Base-by-base conservation (phyloP, 2,797 vertebrate species). In the Staurois parvus region DNA sequence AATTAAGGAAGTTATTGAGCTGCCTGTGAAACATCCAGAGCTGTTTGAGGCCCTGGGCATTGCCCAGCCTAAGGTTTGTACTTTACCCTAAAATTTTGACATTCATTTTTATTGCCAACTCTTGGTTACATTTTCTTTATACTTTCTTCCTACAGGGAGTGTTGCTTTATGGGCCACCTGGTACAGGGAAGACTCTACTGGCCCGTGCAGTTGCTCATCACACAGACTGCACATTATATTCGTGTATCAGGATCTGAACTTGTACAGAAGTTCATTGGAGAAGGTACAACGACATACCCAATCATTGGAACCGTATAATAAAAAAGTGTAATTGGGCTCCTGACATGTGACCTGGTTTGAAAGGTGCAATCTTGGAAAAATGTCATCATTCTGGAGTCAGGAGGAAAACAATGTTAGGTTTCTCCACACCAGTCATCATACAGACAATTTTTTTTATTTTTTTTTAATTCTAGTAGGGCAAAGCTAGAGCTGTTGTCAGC, bases 181-280 rank as follows among this genome's bases (percentile, higher is more conserved):
- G 98, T 32, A 99, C 98, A 1, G 98, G 98, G 76, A 99, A 99
- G 94, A 99, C 98, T 0, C 92, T 99, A 86, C 92, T 99, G 87
- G 98, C 98, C 87, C 92, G 98, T 90, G 98, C 98, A 0, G 98
- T 99, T 83, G 98, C 98, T 77, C 98, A 99, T 87, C 98, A 99
- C 91, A 99, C 98, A 0, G 98, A 99, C 92, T 99, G 98, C 88
- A 99, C 98, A 83, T 99, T 99, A n/a, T 91, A 99, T 99, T 91
- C 95, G 98, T 0, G 98, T 99, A 40, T 99, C 98, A 0, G 98
- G 98, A 84, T 99, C 98, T 0, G 98, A 99, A 88, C 92, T 99
- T 81, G 98, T 99, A 88, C 98, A 99, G 95, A 99, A 99, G 87
- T 99, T 99, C 90, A 99, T 99, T 0, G 98, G 98, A 24, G 98